Percentiles rank a stretch among this genome's conserved stretches.
phyloP scores from a whole-genome alignment of 2,113 vertebrate genomes.

The Psephotus haematonotus region DNA sequence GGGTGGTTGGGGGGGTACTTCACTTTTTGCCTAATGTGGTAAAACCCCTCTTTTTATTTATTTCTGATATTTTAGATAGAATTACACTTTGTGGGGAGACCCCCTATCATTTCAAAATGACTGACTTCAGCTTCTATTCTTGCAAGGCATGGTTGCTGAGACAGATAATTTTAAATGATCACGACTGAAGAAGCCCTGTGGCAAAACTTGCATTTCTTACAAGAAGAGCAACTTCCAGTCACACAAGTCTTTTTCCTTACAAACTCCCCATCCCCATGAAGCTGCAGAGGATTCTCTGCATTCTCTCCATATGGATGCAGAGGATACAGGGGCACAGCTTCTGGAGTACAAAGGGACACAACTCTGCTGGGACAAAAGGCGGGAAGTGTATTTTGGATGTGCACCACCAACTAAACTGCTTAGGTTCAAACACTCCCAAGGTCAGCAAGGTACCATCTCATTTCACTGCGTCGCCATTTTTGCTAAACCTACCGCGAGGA shows the following conservation, averaged over 20 bases:
- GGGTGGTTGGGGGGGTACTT: neutral
- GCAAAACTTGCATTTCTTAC: conserved; percentile 6
- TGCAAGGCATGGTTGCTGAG: conserved; percentile 56
- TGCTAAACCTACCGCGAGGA: neutral
- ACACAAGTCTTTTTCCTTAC: neutral
- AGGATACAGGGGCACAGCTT: neutral
- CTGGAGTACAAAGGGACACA: neutral
- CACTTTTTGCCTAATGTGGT: neutral
- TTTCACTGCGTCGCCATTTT: neutral
- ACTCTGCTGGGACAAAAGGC: neutral
- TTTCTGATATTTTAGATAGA: neutral
- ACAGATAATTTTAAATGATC: conserved; percentile 28
- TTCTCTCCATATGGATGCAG: neutral
- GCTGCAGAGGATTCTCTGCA: neutral
- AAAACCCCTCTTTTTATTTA: neutral
- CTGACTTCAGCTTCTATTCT: conserved; percentile 13
- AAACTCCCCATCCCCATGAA: neutral
- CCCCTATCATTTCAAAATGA: neutral
- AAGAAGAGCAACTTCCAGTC: neutral
- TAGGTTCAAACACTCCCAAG: neutral
- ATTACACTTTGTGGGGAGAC: neutral
- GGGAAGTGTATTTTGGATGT: neutral
- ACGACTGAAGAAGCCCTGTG: conserved; percentile 6
- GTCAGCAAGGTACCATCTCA: neutral
- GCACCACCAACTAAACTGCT: neutral